A percentile compares a stretch with the other conserved stretches of the same genome.
Conservation (phyloP, 2,113 vertebrate genomes). For the Dromas ardeola region DNA sequence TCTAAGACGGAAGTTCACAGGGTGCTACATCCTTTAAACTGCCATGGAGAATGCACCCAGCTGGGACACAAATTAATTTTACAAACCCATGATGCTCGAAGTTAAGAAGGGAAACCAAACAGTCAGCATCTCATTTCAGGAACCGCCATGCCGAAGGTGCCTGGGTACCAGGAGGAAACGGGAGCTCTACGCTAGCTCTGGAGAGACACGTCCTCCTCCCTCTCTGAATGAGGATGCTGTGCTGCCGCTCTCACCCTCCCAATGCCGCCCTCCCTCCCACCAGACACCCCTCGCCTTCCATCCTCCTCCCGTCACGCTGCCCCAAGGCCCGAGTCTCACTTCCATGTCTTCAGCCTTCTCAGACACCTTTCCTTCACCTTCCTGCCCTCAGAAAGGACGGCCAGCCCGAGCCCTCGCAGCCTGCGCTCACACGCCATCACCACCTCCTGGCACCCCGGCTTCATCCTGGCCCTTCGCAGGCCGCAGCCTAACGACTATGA, state of each 20-base stretch:
- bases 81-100: background rate
- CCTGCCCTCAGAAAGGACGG: background rate
- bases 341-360: background rate
- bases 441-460: background rate
- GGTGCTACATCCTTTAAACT: background rate
- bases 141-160: rapidly evolving
- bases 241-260: background rate
- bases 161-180: background rate
- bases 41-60: background rate
- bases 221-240: background rate
- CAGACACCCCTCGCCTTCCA: background rate
- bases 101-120: background rate
- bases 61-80: background rate
- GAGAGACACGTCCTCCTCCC: background rate
- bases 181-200: background rate
- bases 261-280: background rate
- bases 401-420: background rate
- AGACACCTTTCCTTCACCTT: background rate
- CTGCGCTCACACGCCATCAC: background rate
- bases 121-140: background rate
- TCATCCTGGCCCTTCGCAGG: background rate
- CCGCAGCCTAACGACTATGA: background rate
- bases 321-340: background rate
- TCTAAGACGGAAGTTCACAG: background rate
- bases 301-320: rapidly evolving